Evolutionary conservation across 2,797 vertebrate genomes (phyloP).

Genomic region (Apodemus agrarius): DNA sequence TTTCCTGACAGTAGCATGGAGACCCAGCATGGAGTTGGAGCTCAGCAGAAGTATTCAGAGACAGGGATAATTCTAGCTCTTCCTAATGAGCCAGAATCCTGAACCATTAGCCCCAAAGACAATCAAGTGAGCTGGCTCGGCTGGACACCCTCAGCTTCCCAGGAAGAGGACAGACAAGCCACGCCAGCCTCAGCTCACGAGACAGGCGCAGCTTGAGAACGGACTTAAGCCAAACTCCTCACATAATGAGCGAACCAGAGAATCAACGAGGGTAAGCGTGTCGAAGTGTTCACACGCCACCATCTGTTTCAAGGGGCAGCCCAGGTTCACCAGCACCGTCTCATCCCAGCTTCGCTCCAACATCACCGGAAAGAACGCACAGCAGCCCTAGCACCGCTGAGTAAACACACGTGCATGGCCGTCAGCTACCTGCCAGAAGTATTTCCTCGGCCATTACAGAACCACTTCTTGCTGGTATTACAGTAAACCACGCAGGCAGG

Average conservation of each 20-base stretch:
- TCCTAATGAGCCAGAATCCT: conserved; percentile 33
- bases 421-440: conserved; percentile 96
- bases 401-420: not conserved
- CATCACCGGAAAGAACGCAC: conserved; percentile 44
- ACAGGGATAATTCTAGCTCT: not conserved
- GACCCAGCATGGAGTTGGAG: not conserved
- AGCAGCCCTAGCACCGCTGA: conserved; percentile 21
- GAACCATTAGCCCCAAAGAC: not conserved
- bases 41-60: not conserved
- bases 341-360: conserved; percentile 10
- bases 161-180: conserved; percentile 18
- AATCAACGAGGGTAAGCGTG: conserved; percentile 70
- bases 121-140: not conserved
- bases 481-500: conserved; percentile 99
- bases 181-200: conserved; percentile 54
- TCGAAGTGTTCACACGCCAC: conserved; percentile 66
- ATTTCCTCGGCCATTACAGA: conserved; percentile 98
- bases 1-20: not conserved
- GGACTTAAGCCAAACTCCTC: conserved; percentile 60
- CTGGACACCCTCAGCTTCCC: not conserved
- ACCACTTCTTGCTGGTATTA: conserved; percentile 99
- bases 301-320: conserved; percentile 76
- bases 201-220: conserved; percentile 60
- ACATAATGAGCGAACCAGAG: conserved; percentile 68
- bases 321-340: conserved; percentile 64